Evolutionary conservation across 2,797 vertebrate species (phyloP).

Genomic region (Acanthopagrus latus): DNA sequence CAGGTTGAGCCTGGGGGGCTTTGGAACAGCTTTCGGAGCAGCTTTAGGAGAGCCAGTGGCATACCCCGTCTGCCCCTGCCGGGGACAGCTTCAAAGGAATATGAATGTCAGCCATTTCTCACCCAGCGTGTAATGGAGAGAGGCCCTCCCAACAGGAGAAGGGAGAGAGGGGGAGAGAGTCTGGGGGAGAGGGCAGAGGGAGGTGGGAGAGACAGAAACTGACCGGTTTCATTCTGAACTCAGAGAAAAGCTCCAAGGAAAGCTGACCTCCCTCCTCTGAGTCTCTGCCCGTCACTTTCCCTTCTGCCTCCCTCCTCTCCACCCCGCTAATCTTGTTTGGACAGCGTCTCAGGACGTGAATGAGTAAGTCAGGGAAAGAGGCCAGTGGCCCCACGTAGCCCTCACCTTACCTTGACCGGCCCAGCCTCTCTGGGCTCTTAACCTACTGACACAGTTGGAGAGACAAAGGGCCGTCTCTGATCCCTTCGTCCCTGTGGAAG

Average conservation of each 20-base stretch:
- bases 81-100: slow-evolving; percentile 83
- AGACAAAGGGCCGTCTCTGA: slow-evolving; percentile 72
- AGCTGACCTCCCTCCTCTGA: not conserved
- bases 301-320: not conserved
- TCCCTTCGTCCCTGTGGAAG: slow-evolving; percentile 51
- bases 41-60: slow-evolving; percentile 78
- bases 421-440: slow-evolving; percentile 64
- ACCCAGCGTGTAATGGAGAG: slow-evolving; percentile 78
- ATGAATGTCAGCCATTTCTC: slow-evolving; percentile 86
- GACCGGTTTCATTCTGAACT: slow-evolving; percentile 27
- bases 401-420: slow-evolving; percentile 69
- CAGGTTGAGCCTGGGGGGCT: slow-evolving; percentile 83
- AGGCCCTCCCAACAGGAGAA: slow-evolving; percentile 71
- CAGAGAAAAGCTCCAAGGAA: slow-evolving; percentile 9
- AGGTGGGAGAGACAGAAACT: slow-evolving; percentile 24
- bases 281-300: not conserved
- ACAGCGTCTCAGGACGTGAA: slow-evolving; percentile 62
- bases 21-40: slow-evolving; percentile 77
- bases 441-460: slow-evolving; percentile 82
- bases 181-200: slow-evolving; percentile 20
- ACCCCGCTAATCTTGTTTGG: slow-evolving; percentile 68
- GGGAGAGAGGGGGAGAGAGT: slow-evolving; percentile 24
- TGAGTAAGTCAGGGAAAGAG: slow-evolving; percentile 52
- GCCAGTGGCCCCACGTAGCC: slow-evolving; percentile 47
- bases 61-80: slow-evolving; percentile 75